Base-by-base conservation (phyloP, 35 echinoderm and acorn worm species). In the Stichopus chloronotus region DNA sequence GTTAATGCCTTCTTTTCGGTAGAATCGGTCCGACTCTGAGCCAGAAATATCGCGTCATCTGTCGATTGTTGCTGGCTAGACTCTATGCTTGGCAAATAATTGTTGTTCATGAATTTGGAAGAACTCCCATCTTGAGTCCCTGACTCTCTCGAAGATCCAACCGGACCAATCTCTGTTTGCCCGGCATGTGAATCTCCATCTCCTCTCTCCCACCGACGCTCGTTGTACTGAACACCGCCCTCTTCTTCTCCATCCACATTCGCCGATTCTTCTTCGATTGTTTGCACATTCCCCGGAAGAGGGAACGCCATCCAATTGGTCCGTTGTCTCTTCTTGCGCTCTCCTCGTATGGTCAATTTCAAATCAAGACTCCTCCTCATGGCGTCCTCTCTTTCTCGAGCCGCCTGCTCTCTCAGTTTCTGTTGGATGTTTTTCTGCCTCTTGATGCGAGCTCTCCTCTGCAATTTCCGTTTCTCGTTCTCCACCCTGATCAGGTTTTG, bases 401-500 rank as follows among this genome's bases (percentile, higher is more conserved):
- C 56, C 0, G 88, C 88, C 65, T 91, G 65, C 88, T 91, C 88
- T 56, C 88, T 72, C 72, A 91, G 21, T 56, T 53, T 72, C 24
- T 23, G 21, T 65, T 91, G 88, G 8, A 76, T 52, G 7, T 91
- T 65, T 19, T 56, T 56, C 23, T 91, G 65, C 56, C 23, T 76
- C n/a, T 91, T 72, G 30, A 91, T 91, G 22, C 72, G 88, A 25
- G 25, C 65, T 10, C 56, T 61, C 22, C 88, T 91, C n/a, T 78
- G 25, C n/a, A 91, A 74, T 53, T 77, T 91, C 56, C 88, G 63
- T 78, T 91, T 91, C 21, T 91, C 88, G 53, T 91, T 91, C 19
- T 91, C 25, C 9, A 91, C 88, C 21, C 30, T 72, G 63, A 91
- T 91, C 11, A 91, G 88, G 7, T 91, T 78, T 52, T 78, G 88